Base-by-base conservation (phyloP, 2,797 vertebrate species). In the Setipinna tenuifilis region DNA sequence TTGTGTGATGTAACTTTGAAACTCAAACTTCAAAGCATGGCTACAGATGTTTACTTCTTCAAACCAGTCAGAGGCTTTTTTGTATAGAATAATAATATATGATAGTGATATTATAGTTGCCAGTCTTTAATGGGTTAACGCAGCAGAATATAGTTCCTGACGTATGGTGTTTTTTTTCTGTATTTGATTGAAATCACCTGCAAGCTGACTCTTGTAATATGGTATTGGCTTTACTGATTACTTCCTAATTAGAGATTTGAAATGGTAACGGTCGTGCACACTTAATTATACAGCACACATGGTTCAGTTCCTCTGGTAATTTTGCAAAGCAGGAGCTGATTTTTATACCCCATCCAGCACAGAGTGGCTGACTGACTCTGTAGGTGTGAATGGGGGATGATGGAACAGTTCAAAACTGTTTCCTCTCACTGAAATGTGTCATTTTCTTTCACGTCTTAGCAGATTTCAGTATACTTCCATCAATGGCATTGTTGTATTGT, bases 201-300 rank as follows among this genome's bases (percentile, higher is more conserved):
- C 71, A 78, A 78, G 35, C 71, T 78, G 71, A 78, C 35, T 78
- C 17, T 78, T 41, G 35, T 78, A 78, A 78, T 78, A 78, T 31
- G 71, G 35, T 31, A 78, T 78, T 78, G 71, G 71, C 35, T 78
- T 44, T 78, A n/a, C 35, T 78, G 31, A 78, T 78, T 78, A 78
- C 35, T 78, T 78, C 71, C 71, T 44, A 44, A 78, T 41, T 78
- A 78, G 71, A 78, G 71, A 78, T 78, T 78, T 78, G 71, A 31
- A 44, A 78, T 10, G 35, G 31, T 44, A 44, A 21, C 35, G 35
- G 71, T 78, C 35, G 19, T 17, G 17, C 71, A 78, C 71, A 21
- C 71, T 78, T 78, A 78, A 78, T 78, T 78, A 78, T 31, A 78
- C 71, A 44, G 71, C 19, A 44, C 71, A 78, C 71, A 78, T 78